These are phyloP conservation scores for Philhelius pedissequus DNA, from an alignment of 2,888 invertebrate species.

Conservation along the genomic window DNA sequence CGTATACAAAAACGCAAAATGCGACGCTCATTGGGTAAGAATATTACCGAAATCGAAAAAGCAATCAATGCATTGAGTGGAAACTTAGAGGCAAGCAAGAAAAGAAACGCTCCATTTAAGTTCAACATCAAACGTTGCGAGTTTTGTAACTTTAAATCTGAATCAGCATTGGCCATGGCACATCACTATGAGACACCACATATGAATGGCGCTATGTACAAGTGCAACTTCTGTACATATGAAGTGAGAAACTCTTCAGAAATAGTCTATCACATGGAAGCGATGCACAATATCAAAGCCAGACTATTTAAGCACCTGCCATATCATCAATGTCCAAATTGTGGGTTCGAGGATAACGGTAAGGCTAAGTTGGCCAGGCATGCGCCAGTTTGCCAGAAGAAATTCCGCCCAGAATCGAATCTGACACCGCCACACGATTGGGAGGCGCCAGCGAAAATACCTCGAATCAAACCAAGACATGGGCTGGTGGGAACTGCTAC, in stretches of 20 bases:
- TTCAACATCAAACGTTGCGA: constrained; percentile 90
- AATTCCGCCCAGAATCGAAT: constrained; percentile 92
- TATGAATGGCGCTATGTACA: constrained; percentile 91
- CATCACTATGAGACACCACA: constrained; percentile 95
- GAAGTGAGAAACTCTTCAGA: constrained; percentile 92
- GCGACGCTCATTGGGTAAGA: constrained; percentile 83
- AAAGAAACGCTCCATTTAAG: constrained; percentile 89
- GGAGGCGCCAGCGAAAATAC: constrained; percentile 96
- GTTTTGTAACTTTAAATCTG: constrained; percentile 93
- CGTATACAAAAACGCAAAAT: constrained; percentile 90
- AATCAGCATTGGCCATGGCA: constrained; percentile 89
- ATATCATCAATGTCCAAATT: constrained; percentile 94
- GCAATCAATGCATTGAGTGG: constrained; percentile 90
- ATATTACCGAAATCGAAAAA: constrained; percentile 82
- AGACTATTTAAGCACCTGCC: constrained; percentile 91
- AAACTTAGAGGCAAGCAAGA: constrained; percentile 91
- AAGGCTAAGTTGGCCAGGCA: constrained; percentile 94
- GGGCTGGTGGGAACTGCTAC: constrained; percentile 79
- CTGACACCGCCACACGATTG: constrained; percentile 92
- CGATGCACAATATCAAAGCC: constrained; percentile 90
- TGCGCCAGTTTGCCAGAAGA: constrained; percentile 91
- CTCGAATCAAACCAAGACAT: constrained; percentile 80
- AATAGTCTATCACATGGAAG: constrained; percentile 94
- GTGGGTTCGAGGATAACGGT: constrained; percentile 95
- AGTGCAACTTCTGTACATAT: constrained; percentile 91